Evolutionary conservation across 2,797 vertebrate genomes (phyloP), one percentile per base, ranked within the genome.

Genomic region (Danio aesculapii): DNA sequence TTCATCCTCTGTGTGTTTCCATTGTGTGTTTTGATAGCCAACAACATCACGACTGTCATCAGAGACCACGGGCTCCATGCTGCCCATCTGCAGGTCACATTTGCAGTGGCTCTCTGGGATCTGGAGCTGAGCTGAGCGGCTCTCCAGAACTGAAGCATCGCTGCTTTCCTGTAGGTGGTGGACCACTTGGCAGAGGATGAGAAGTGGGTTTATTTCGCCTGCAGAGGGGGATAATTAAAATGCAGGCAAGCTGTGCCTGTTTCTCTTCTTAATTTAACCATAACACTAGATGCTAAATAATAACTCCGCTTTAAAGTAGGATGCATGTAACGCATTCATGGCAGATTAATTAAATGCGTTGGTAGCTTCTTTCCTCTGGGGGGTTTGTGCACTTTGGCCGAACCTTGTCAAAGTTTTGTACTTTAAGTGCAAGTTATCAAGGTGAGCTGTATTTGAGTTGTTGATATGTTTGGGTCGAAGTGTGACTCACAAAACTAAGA

Each of bases 181-280:
- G 88, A 74, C 82, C 69, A 83, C 87, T 93, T 92, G 93, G 92
- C 93, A 92, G 85, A 21, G 84, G 91, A 93, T 94, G 88, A 93
- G 91, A 94, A 91, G 88, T 88, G 17, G 55, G 88, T 89, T 89
- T 81, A 84, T 87, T 88, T 83, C 73, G 84, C 89, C 87, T 85
- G 87, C 90, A 92, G 92, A 90, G 85, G 82, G 83, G 90, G 91
- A 91, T 91, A 92, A 94, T 93, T 94, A 93, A 94, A 93, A 94
- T 91, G 89, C 87, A 89, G 88, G 86, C 90, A 92, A 92, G 86
- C 92, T 89, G 89, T 59, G 90, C 84, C 82, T 87, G 84, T 87
- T 92, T 90, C 90, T 84, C 86, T 86, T 91, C 91, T 92, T 93
- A 88, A 93, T 93, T 93, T 91, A 93, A 91, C 90, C 91, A 91